Evolutionary conservation across 2,888 invertebrate genomes (phyloP), one percentile per base, ranked within the genome.

Genomic region (Mongoloraphidia duomilia): DNA sequence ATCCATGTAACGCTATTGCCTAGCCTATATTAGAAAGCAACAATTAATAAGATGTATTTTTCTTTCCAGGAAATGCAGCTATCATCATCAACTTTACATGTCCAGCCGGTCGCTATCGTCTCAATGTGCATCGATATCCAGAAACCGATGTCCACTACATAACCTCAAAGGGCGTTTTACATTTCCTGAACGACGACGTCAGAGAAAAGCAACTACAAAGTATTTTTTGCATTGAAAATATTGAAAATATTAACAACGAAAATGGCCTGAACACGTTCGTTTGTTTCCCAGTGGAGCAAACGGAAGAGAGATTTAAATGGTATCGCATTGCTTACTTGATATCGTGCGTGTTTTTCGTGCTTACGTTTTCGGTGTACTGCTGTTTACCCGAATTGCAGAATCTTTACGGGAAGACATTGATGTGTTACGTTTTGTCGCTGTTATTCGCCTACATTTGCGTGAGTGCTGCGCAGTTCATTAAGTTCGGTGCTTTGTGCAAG

Each of bases 361-460:
- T 79, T 26, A 85, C 85, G 0, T 64, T 84, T 50, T 44, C 79
- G 52, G 82, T 84, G 34, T 84, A 85, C 65, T 64, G 73, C 41
- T 71, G 72, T 5, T 66, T 85, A 49, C 77, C 83, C 1, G 75
- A 76, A 53, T 68, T 84, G 49, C 75, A 77, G 50, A 86, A 85
- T 67, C 69, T 85, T 13, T 84, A 85, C 52, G 85, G 85, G 0
- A 77, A 79, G 59, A 84, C 81, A 11, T 69, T 85, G 42, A 82
- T 84, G 65, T 81, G 82, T 58, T 77, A 85, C 57, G 77, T 82
- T 36, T 66, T 71, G 53, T 78, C 77, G 61, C 73, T 84, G 59
- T 69, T 83, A 51, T 58, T 76, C n/a, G 82, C 80, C 1, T 84
- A 75, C 63, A 60, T 72, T 44, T 77, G 78, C 55, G 72, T 84